These are phyloP conservation scores for Anticlea derivata DNA, from an alignment of 2,888 invertebrate species.

Conservation along the genomic window DNA sequence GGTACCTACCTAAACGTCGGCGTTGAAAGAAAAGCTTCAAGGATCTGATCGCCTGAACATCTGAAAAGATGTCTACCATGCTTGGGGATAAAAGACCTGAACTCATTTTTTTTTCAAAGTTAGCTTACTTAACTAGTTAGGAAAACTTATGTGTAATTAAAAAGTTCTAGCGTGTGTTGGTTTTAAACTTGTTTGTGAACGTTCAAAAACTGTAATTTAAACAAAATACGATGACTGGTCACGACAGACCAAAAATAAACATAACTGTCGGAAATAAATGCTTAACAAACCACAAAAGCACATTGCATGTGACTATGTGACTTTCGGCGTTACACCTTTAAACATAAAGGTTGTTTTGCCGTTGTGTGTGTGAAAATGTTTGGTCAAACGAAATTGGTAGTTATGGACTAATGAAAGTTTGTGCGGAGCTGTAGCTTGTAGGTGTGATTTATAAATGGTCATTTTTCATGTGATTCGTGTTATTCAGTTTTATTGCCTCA, in stretches of 20 bases:
- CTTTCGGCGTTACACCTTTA: slow-evolving; percentile 2
- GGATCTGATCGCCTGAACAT: too few relatives aligned
- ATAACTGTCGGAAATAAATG: slow-evolving; percentile 26
- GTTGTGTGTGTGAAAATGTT: slow-evolving; percentile 23
- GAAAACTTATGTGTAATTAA: slow-evolving; percentile 32
- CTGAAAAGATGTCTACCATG: too few relatives aligned
- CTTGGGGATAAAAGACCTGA: too few relatives aligned
- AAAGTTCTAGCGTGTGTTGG: slow-evolving; percentile 23
- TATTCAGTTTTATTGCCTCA: slow-evolving; percentile 47
- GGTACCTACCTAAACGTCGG: too few relatives aligned
- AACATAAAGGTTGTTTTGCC: slow-evolving; percentile 22
- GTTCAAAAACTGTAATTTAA: slow-evolving; percentile 34
- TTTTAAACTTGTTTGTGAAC: slow-evolving; percentile 29
- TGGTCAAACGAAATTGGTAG: slow-evolving; percentile 42
- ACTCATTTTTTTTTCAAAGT: too few relatives aligned
- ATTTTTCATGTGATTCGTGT: slow-evolving; percentile 42
- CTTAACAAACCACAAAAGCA: slow-evolving; percentile 10
- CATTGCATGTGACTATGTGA: background rate
- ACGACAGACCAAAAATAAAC: slow-evolving; percentile 33
- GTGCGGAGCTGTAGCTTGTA: slow-evolving; percentile 40
- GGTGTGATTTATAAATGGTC: slow-evolving; percentile 48
- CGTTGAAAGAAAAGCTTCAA: too few relatives aligned
- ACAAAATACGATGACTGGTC: slow-evolving; percentile 33
- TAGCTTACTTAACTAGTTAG: slow-evolving; percentile 18
- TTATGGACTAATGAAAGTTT: slow-evolving; percentile 44